A percentile compares a stretch with the other conserved stretches of the same genome.
Evolutionary conservation across 2,113 vertebrate species (phyloP).

Genomic region (Meleagris gallopavo): DNA sequence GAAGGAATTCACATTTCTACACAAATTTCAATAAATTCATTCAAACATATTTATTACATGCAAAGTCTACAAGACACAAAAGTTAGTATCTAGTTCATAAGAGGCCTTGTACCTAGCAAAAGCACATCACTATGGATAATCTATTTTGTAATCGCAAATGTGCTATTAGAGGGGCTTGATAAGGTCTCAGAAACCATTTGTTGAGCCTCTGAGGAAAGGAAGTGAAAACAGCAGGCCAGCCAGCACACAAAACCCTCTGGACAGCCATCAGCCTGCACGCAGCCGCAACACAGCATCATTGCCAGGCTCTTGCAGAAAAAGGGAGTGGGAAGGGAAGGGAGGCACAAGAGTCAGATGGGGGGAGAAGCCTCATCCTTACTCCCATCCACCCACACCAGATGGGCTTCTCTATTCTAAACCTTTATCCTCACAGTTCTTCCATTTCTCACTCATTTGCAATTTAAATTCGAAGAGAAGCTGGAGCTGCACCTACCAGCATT

Average conservation of each 20-base stretch:
- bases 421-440: too few relatives aligned
- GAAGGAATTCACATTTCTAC: background rate
- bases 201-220: background rate
- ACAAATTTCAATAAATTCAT: background rate
- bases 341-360: background rate
- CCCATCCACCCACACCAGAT: background rate
- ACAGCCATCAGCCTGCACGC: background rate
- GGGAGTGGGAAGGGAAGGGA: accelerated
- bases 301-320: background rate
- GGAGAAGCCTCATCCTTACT: background rate
- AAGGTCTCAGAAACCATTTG: slow-evolving; percentile 52
- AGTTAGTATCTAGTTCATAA: background rate
- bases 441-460: too few relatives aligned
- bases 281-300: background rate
- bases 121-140: slow-evolving; percentile 19
- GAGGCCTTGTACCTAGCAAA: background rate
- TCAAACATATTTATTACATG: background rate
- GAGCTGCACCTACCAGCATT: too few relatives aligned
- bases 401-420: background rate
- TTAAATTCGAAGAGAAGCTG: too few relatives aligned
- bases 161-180: slow-evolving; percentile 31
- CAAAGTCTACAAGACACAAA: background rate
- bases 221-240: slow-evolving; percentile 37
- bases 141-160: slow-evolving; percentile 22
- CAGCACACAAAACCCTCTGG: slow-evolving; percentile 44